Conservation (phyloP, 2,888 invertebrate genomes). For the Acronicta psi region DNA sequence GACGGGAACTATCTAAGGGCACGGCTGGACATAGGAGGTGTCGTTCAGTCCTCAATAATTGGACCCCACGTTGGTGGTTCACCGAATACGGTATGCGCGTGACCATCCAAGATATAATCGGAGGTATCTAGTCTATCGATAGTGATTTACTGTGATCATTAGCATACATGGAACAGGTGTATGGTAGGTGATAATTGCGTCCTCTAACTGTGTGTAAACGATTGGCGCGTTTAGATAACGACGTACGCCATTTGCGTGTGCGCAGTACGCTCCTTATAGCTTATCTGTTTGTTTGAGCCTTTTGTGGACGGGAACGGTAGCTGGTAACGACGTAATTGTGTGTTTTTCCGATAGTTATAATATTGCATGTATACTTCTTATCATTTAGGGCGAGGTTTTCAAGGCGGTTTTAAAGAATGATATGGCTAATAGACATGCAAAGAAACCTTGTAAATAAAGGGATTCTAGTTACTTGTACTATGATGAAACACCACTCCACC, state of each 20-base stretch:
- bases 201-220: constrained; percentile 69
- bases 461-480: no score
- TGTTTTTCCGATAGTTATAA: constrained; percentile 52
- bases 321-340: constrained; percentile 34
- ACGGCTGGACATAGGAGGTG: constrained; percentile 48
- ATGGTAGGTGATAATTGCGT: constrained; percentile 73
- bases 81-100: constrained; percentile 58
- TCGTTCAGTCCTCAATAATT: constrained; percentile 58
- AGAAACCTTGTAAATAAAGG: constrained; percentile 19
- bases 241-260: constrained; percentile 70
- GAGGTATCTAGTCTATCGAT: constrained; percentile 52
- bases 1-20: constrained; percentile 34
- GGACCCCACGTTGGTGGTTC: constrained; percentile 53
- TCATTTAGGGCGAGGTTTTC: constrained; percentile 39
- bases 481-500: no score
- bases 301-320: constrained; percentile 49
- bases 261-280: constrained; percentile 61
- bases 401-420: constrained; percentile 17
- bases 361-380: constrained; percentile 24
- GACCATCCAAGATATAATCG: constrained; percentile 56
- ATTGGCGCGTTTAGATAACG: constrained; percentile 76
- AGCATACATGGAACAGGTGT: constrained; percentile 73
- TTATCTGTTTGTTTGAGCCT: constrained; percentile 57
- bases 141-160: constrained; percentile 62
- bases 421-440: constrained; percentile 2